Percentiles rank a stretch among this genome's conserved stretches.
These are phyloP conservation scores for Smittia aterrima DNA, from an alignment of 2,888 invertebrate genomes.

Conservation along the genomic window DNA sequence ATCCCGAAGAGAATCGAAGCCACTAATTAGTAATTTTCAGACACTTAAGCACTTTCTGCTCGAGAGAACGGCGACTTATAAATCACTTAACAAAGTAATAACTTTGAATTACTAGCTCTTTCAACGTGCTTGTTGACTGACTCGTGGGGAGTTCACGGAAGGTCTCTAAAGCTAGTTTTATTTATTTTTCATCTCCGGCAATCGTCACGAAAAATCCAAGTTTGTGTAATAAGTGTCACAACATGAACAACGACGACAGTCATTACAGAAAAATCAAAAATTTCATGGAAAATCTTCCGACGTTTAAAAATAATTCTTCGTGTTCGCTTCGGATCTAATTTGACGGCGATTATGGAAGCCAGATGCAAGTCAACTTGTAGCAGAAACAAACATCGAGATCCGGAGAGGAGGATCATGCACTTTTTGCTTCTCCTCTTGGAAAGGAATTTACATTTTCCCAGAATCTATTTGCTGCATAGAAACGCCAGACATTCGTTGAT, in stretches of 20 bases:
- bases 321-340: not conserved
- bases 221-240: conserved; percentile 22
- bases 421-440: not conserved
- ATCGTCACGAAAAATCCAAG: conserved; percentile 14
- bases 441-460: not conserved
- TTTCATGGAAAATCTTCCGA: conserved; percentile 25
- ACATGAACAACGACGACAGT: not conserved
- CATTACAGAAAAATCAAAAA: conserved; percentile 14
- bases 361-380: conserved; percentile 16
- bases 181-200: not conserved
- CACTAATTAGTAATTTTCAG: conserved; percentile 21
- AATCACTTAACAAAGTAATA: conserved; percentile 26
- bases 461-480: conserved; percentile 8
- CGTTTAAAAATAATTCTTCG: conserved; percentile 21
- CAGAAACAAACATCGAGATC: not conserved
- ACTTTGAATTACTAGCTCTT: conserved; percentile 16
- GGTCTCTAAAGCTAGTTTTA: not conserved
- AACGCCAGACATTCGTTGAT: not conserved
- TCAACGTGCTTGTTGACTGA: conserved; percentile 28
- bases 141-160: not conserved
- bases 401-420: not conserved
- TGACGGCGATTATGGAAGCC: not conserved
- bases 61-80: no score
- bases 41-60: not conserved
- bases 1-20: not conserved